Evolutionary conservation across 92 coral and sea anemone species (phyloP).

Genomic region (Galaxea fascicularis): DNA sequence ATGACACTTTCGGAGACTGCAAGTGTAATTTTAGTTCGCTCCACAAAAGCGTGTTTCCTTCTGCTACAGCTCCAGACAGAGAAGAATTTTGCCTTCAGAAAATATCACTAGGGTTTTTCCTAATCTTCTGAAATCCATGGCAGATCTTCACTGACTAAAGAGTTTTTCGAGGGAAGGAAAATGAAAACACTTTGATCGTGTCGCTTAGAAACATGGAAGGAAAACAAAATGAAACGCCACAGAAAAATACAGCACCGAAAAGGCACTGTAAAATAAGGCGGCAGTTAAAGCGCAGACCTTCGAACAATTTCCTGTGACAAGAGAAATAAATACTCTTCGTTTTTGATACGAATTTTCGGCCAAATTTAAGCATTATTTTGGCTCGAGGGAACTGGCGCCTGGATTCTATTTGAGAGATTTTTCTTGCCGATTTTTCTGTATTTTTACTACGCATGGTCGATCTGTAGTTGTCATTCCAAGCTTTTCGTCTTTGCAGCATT

Average conservation of each 20-base stretch:
- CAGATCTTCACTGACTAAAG: neutral
- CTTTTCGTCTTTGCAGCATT: conserved; percentile 39
- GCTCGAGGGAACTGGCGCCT: conserved; percentile 61
- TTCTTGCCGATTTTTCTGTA: conserved; percentile 82
- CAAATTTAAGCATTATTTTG: conserved; percentile 22
- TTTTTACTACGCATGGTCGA: conserved; percentile 96
- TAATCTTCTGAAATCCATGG: neutral
- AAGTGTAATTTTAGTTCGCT: conserved; percentile 5
- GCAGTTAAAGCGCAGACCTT: neutral
- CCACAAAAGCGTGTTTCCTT: neutral
- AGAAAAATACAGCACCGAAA: neutral
- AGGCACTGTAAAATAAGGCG: neutral
- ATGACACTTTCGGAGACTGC: neutral
- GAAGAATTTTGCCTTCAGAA: neutral
- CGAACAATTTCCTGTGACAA: neutral
- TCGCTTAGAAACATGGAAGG: conserved; percentile 17
- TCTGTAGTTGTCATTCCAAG: conserved; percentile 33
- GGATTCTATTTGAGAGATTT: conserved; percentile 73
- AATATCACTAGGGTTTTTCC: neutral
- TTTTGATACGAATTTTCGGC: neutral
- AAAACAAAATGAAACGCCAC: neutral
- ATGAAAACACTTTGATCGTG: conserved; percentile 10
- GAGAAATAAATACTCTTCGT: neutral
- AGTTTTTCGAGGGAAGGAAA: neutral
- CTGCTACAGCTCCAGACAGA: neutral